Evolutionary conservation across 2,888 invertebrate species (phyloP).

Genomic region (Sipunculus nudus): DNA sequence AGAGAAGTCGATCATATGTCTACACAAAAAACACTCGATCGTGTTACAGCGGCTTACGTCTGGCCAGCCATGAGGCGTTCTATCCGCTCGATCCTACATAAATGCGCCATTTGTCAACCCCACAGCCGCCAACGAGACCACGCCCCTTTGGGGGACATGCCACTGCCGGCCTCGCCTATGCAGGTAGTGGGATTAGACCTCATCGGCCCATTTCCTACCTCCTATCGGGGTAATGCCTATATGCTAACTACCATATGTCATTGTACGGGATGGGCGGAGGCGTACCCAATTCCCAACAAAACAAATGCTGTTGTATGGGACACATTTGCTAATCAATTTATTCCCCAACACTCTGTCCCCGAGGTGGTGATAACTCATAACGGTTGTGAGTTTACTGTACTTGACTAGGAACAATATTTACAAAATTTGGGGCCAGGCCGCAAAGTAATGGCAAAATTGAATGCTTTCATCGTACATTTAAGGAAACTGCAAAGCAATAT

Average conservation of each 20-base stretch:
- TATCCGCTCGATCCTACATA: background rate
- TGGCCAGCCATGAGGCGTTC: slow-evolving; percentile 13
- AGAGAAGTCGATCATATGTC: slow-evolving; percentile 14
- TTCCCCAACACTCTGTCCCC: slow-evolving; percentile 8
- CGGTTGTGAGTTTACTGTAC: slow-evolving; percentile 1
- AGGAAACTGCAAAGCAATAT: no score
- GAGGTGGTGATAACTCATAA: slow-evolving; percentile 7
- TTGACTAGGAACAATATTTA: background rate
- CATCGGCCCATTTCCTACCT: slow-evolving; percentile 3
- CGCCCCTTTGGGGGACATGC: background rate
- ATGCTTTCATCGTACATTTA: background rate
- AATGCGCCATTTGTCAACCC: slow-evolving; percentile 5
- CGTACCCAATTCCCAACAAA: slow-evolving; percentile 7
- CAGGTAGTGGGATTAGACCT: slow-evolving; percentile 4
- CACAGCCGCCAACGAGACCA: background rate
- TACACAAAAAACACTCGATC: background rate
- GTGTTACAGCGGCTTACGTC: slow-evolving; percentile 10
- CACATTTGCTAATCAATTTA: slow-evolving; percentile 6
- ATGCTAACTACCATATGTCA: slow-evolving; percentile 5
- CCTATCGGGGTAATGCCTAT: slow-evolving; percentile 7
- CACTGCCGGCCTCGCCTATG: background rate
- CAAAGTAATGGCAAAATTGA: slow-evolving; percentile 8
- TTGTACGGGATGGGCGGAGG: slow-evolving; percentile 12
- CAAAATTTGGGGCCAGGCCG: slow-evolving; percentile 1
- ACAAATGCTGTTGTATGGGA: background rate